Evolutionary conservation across 1,140 invertebrate species (phyloP), one percentile per base, ranked within the genome.

Genomic region (Drosophila obscura): DNA sequence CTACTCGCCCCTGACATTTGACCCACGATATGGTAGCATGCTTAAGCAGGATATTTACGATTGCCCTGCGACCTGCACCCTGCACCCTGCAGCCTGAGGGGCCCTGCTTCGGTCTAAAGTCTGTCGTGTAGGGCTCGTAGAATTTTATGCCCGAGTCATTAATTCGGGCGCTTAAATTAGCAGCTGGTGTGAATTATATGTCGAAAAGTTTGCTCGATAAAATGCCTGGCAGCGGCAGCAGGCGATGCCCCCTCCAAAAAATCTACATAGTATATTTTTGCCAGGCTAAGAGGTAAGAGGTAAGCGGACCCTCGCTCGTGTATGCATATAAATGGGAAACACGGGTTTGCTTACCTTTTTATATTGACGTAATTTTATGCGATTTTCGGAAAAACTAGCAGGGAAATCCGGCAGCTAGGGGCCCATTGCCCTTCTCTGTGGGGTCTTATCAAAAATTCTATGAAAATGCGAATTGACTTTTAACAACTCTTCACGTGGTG

Each of bases 181-280:
- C 81, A 87, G 82, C 82, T 85, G 81, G 77, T 82, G 77, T 87
- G 81, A 85, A 85, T 73, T 84, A 84, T 85, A 80, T 85, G 78
- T 76, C 77, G 65, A 48, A 76, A 82, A 88, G 78, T 87, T 82
- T 87, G 82, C 81, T 87, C 81, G 82, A 85, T 85, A 85, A 85
- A 87, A 74, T 64, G 68, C 48, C 68, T 8, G 41, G 52, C 44
- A 57, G 41, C 13, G 6, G 26, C 56, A 28, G 31, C 28, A 45
- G 26, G 22, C 13, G 26, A 13, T 35, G 15, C 13, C 61, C 43
- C 8, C 1, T 11, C 16, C 16, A 52, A 55, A 55, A 66, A 55
- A 55, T 66, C 66, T 43, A 39, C 22, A 51, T 49, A 56, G 22
- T 73, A 44, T 50, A 48, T 51, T 6, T 71, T 64, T 52, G 41